A percentile compares a stretch with the other conserved stretches of the same genome.
Evolutionary conservation across 2,888 invertebrate genomes (phyloP).

Genomic region (Lepetodrilus schrolli): DNA sequence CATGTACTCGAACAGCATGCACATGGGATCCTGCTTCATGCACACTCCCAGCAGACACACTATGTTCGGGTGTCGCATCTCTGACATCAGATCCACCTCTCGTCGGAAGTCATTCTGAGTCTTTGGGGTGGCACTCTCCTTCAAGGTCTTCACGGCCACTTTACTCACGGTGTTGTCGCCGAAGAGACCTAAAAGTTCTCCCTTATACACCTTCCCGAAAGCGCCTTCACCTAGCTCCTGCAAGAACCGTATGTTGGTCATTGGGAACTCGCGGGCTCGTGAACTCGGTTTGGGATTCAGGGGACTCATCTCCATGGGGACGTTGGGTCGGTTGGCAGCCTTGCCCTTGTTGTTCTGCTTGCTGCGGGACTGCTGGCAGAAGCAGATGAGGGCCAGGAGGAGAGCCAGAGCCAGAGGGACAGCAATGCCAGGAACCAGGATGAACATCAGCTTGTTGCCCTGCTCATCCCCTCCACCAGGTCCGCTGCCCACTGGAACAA

Average conservation of each 20-base stretch:
- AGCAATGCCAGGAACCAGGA: conserved; percentile 79
- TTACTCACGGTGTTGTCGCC: conserved; percentile 78
- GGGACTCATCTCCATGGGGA: conserved; percentile 67
- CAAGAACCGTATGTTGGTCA: conserved; percentile 81
- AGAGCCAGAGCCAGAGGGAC: conserved; percentile 70
- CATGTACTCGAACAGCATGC: conserved; percentile 99
- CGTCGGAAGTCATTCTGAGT: conserved; percentile 93
- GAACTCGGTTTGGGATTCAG: conserved; percentile 72
- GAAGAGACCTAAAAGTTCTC: conserved; percentile 81
- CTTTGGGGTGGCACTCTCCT: conserved; percentile 93
- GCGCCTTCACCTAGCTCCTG: conserved; percentile 80
- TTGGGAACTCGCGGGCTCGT: conserved; percentile 88
- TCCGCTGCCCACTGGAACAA: conserved; percentile 75
- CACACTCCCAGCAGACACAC: conserved; percentile 95
- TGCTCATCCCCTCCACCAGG: conserved; percentile 44
- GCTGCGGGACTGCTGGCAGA: conserved; percentile 64
- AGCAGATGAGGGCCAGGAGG: conserved; percentile 69
- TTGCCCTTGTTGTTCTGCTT: conserved; percentile 49
- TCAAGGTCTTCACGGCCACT: conserved; percentile 94
- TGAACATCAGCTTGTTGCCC: conserved; percentile 76
- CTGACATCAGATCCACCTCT: conserved; percentile 95
- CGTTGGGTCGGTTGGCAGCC: conserved; percentile 31
- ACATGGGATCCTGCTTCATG: conserved; percentile 88
- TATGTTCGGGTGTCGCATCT: conserved; percentile 95
- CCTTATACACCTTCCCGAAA: conserved; percentile 97